Percentiles rank a stretch among this genome's conserved stretches.
phyloP scores from a whole-genome alignment of 1,140 invertebrate species.

The Heliconius nattereri region DNA sequence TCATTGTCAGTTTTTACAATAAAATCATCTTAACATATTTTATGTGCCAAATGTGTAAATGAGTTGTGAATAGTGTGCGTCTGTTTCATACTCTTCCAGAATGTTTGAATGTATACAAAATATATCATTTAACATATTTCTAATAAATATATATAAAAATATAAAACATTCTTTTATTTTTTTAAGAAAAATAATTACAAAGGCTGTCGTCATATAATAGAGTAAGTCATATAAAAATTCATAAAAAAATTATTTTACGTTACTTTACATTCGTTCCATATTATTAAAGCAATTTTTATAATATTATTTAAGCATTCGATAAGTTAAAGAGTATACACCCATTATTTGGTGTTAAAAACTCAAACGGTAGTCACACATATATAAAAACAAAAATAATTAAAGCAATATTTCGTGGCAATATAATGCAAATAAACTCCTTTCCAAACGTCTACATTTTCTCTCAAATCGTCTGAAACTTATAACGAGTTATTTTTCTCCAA shows the following conservation, averaged over 20 bases:
- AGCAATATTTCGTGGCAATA: background rate
- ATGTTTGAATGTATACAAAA: background rate
- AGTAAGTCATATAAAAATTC: too few species aligned
- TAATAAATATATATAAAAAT: background rate
- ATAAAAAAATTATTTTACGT: too few species aligned
- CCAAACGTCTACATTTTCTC: too few species aligned
- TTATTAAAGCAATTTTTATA: background rate
- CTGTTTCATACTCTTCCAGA: background rate
- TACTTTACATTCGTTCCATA: background rate
- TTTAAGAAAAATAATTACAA: background rate
- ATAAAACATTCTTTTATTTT: background rate
- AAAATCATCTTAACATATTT: background rate
- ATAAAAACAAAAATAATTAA: background rate
- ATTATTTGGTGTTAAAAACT: background rate
- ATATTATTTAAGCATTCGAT: background rate
- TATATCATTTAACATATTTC: background rate
- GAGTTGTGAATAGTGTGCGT: background rate
- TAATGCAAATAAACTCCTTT: too few species aligned
- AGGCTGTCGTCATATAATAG: too few species aligned
- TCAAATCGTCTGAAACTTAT: too few species aligned
- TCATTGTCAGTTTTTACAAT: background rate
- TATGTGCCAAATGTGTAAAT: slow-evolving; percentile 4
- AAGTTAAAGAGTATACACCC: background rate
- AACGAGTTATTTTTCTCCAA: too few species aligned
- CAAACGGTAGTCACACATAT: background rate